Base-by-base conservation (phyloP, 2,113 vertebrate genomes). In the Zapornia atra region DNA sequence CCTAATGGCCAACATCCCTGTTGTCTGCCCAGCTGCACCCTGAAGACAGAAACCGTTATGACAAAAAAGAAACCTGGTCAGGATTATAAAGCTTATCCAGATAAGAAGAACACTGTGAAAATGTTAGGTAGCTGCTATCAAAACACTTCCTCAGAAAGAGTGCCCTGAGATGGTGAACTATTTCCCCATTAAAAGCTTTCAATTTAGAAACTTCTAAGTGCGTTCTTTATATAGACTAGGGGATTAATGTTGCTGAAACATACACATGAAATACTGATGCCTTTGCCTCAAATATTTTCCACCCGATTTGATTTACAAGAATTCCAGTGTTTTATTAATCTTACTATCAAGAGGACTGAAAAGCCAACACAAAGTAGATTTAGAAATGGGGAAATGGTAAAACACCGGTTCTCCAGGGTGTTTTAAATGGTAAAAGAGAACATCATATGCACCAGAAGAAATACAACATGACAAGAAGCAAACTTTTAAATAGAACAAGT, bases 291-390 rank as follows among this genome's bases (percentile, higher is more conserved):
- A 10, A 76, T 83, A 48, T 84, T 97, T 97, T 96, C 83, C 79
- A 90, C 81, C 38, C 38, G 33, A 92, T 95, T 93, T 95, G 73
- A 92, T 92, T 95, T 96, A 95, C 93, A 96, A 95, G 86, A 70
- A 95, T 95, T 94, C 36, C 94, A 60, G 94, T 96, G 85, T 91
- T 97, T 97, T 93, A 97, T 97, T 98, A 97, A 88, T 89, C 89
- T 97, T 92, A 65, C 92, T 94, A 94, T 91, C 96, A 95, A 92
- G 95, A 97, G 94, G 84, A 92, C 84, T 72, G 59, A 97, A 97
- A 97, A 70, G 60, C 92, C 93, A 98, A 96, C 75, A 83, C 26
- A 97, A 96, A 97, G 87, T 85, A 82, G 79, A 84, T 97, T 97
- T 82, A 91, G 88, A 97, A 97, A 96, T 80, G 86, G 96, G 86